These are phyloP conservation scores for Phylloscopus trochilus DNA, from an alignment of 2,113 vertebrate species.

Conservation along the genomic window DNA sequence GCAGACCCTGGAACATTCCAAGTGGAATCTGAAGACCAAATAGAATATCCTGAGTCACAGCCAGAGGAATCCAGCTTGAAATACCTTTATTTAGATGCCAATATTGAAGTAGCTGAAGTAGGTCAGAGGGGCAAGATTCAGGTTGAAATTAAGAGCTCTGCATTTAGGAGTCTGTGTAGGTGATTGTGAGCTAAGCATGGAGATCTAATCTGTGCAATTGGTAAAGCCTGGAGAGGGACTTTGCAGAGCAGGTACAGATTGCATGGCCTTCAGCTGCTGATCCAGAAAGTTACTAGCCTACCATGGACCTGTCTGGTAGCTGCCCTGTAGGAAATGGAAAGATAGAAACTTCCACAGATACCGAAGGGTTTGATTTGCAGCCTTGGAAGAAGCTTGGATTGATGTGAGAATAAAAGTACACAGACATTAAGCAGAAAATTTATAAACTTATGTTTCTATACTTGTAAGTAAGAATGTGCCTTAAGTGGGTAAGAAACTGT, in stretches of 20 bases:
- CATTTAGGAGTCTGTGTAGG: not conserved
- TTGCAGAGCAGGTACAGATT: not conserved
- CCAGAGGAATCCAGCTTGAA: not conserved
- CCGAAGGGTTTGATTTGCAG: not conserved
- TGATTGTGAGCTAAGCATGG: not conserved
- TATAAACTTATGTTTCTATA: not conserved
- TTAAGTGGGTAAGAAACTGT: not conserved
- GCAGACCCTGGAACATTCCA: not conserved
- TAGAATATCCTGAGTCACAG: not conserved
- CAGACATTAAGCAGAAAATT: not conserved
- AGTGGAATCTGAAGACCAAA: not conserved
- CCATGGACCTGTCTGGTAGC: not conserved
- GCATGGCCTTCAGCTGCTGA: not conserved
- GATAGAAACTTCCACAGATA: not conserved
- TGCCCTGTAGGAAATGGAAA: not conserved
- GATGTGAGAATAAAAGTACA: not conserved
- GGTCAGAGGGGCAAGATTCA: not conserved
- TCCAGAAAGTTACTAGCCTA: not conserved
- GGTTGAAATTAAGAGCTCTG: not conserved
- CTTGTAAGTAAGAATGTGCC: not conserved
- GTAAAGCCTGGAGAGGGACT: not conserved
- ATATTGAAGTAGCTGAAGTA: not conserved
- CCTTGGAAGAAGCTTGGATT: not conserved
- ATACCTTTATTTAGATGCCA: not conserved
- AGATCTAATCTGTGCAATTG: not conserved